Evolutionary conservation across 2,888 invertebrate species (phyloP), one percentile per base, ranked within the genome.

Genomic region (Morpho achilles): DNA sequence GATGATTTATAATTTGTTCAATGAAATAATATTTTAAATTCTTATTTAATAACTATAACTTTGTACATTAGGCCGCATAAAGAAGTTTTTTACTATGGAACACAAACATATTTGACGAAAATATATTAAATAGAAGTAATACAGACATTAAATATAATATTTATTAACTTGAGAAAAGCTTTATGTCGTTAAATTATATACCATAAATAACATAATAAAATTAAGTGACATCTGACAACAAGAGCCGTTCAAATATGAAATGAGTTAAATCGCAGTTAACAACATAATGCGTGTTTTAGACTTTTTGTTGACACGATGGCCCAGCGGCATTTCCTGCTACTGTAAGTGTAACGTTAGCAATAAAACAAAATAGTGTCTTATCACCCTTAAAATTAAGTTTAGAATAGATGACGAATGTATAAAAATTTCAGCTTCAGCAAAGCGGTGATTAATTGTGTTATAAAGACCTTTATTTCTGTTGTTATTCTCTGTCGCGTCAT

Each of bases 361-460:
- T 50, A 48, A 61, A 58, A 58, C 64, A 56, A 78, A 70, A 71
- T 56, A 66, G 64, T 58, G 72, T 75, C 69, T 65, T 80, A 72
- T 55, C 22, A 32, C 3, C 51, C 7, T 50, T n/a, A 47, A 1
- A 32, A 58, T 76, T 73, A 63, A 73, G 78, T 73, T 56, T 60
- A 72, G 64, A 72, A 63, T 75, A 57, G 63, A 56, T 51, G 43
- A 61, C 41, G 39, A 45, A 9, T n/a, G 51, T 44, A 58, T 56
- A 56, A 53, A 49, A 56, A 62, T 53, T 71, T 72, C 63, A 64
- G 65, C 60, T 69, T 65, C 68, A 67, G 76, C 77, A 79, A 83
- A 85, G 76, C 80, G 82, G 84, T 87, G 88, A 90, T 89, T 87
- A 89, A 90, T 89, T 83, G 72, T 80, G 80, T 80, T 84, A 83